Percentiles rank a stretch among this genome's conserved stretches.
These are phyloP conservation scores for Gonocerus acuteangulatus DNA, from an alignment of 2,888 invertebrate species.

Conservation along the genomic window DNA sequence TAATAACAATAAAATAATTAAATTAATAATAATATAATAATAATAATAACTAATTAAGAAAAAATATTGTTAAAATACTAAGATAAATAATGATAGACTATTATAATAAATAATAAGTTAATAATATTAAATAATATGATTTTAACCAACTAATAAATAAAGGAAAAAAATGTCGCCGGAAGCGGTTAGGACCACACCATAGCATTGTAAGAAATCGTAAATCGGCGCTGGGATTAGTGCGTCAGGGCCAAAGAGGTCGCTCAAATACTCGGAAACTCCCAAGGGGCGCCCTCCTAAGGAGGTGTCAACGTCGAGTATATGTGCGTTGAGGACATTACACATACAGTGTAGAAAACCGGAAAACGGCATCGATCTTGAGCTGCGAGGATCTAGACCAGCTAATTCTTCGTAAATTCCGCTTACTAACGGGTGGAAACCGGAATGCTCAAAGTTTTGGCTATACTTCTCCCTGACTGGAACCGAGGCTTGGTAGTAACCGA, in stretches of 20 bases:
- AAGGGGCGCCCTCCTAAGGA: neutral
- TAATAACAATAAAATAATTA: too few species aligned
- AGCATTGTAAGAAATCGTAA: neutral
- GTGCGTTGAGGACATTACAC: neutral
- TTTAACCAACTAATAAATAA: too few species aligned
- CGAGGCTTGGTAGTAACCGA: slow-evolving; percentile 1
- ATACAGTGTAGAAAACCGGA: neutral
- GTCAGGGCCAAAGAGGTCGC: neutral
- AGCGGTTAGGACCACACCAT: too few species aligned
- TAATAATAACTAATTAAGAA: too few species aligned
- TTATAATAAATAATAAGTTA: too few species aligned
- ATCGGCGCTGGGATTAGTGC: neutral
- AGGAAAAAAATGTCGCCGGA: too few species aligned
- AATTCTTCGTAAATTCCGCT: neutral
- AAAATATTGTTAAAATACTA: too few species aligned
- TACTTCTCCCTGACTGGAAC: neutral
- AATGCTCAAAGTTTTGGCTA: neutral
- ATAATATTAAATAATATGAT: too few species aligned
- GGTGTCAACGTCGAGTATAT: neutral
- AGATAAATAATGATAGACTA: too few species aligned
- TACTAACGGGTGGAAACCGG: neutral
- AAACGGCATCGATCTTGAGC: neutral
- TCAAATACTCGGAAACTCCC: neutral
- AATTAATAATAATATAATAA: too few species aligned
- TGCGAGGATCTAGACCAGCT: neutral